Conservation (phyloP, 2,113 vertebrate genomes). For the Cinclus mexicanus region DNA sequence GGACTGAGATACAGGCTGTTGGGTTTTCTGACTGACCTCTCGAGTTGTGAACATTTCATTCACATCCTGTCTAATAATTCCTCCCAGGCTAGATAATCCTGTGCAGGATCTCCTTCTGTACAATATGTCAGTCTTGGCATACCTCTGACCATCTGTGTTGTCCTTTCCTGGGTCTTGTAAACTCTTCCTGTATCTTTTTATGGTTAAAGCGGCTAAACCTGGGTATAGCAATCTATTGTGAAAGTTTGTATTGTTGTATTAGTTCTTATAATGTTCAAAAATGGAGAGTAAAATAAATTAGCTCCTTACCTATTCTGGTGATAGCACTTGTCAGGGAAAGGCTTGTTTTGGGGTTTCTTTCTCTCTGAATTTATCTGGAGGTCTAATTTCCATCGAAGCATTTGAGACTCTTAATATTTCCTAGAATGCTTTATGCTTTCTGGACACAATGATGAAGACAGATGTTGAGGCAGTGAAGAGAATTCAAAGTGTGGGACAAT, state of each 20-base stretch:
- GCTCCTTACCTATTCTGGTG: not conserved
- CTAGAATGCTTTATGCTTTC: not conserved
- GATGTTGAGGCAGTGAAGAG: not conserved
- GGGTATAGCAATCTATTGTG: not conserved
- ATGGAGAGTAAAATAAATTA: not conserved
- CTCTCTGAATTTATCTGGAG: not conserved
- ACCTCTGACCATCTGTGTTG: not conserved
- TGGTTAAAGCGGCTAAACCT: not conserved
- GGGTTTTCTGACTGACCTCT: not conserved
- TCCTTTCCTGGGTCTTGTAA: not conserved
- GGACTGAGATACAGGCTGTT: not conserved
- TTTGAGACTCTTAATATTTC: not conserved
- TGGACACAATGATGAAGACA: not conserved
- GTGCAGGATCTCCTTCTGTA: not conserved
- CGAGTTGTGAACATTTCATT: conserved; percentile 3
- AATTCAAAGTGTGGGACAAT: not conserved
- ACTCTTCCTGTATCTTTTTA: not conserved
- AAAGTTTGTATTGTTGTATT: not conserved
- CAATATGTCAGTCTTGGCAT: not conserved
- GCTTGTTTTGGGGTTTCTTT: not conserved
- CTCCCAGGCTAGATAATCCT: conserved; percentile 14
- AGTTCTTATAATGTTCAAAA: not conserved
- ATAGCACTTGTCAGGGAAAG: not conserved
- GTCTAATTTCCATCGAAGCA: not conserved
- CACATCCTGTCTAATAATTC: conserved; percentile 9